Conservation (phyloP, 2,113 vertebrate species). For the Pteronura brasiliensis region DNA sequence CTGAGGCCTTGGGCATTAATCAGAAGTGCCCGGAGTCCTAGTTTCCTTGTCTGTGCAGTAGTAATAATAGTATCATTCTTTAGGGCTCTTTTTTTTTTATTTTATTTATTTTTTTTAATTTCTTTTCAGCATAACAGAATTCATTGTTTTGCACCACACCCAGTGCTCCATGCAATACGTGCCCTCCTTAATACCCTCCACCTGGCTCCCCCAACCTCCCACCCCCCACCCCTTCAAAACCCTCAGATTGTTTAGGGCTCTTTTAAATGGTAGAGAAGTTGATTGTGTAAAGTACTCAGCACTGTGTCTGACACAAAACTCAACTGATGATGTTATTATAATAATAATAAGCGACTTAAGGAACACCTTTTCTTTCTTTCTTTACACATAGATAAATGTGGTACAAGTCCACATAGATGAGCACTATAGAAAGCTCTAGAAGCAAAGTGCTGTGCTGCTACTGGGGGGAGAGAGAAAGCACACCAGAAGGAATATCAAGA, state of each 20-base stretch:
- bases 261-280: background rate
- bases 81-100: background rate
- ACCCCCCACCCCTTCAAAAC: too few relatives aligned
- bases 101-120: too few relatives aligned
- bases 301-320: background rate
- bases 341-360: background rate
- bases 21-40: background rate
- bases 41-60: background rate
- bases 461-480: background rate
- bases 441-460: background rate
- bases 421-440: background rate
- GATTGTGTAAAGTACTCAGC: background rate
- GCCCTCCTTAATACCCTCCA: too few relatives aligned
- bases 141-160: too few relatives aligned
- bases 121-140: too few relatives aligned
- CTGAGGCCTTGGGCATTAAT: background rate
- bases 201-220: too few relatives aligned
- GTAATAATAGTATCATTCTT: background rate
- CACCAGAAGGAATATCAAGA: background rate
- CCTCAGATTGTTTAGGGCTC: background rate
- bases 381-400: background rate
- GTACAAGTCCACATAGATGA: background rate
- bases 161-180: too few relatives aligned
- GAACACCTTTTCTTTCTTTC: background rate
- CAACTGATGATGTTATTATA: background rate